Evolutionary conservation across 2,113 vertebrate species (phyloP).

Genomic region (Muntiacus reevesi): DNA sequence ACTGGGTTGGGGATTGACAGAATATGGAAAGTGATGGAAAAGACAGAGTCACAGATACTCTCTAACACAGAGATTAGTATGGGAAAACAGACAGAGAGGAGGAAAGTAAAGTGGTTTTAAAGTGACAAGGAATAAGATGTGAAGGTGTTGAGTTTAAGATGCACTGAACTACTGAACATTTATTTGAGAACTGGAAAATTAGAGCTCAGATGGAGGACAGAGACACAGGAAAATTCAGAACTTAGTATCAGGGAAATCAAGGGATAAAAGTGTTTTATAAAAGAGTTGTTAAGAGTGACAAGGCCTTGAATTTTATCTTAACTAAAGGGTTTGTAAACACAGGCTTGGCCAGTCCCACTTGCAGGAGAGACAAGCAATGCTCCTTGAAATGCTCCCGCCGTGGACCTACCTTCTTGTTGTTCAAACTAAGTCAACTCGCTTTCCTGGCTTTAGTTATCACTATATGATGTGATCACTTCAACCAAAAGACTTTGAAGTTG

Average conservation of each 20-base stretch:
- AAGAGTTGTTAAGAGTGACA: not conserved
- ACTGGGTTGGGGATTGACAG: not conserved
- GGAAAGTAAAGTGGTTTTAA: not conserved
- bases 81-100: not conserved
- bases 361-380: constrained; percentile 85
- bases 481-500: not conserved
- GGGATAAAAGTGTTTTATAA: not conserved
- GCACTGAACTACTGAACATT: not conserved
- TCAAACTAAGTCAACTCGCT: constrained; percentile 90
- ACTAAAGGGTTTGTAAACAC: constrained; percentile 91
- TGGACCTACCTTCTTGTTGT: constrained; percentile 92
- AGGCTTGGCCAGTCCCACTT: constrained; percentile 89
- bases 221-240: not conserved
- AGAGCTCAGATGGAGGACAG: not conserved
- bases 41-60: not conserved
- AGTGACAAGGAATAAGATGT: not conserved
- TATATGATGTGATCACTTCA: constrained; percentile 89
- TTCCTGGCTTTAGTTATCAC: constrained; percentile 91
- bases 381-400: constrained; percentile 91
- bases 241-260: not conserved
- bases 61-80: not conserved
- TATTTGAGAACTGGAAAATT: not conserved
- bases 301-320: constrained; percentile 88
- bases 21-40: not conserved
- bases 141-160: not conserved